Evolutionary conservation across 2,113 vertebrate species (phyloP), one percentile per base, ranked within the genome.

Genomic region (Girardinichthys multiradiatus): DNA sequence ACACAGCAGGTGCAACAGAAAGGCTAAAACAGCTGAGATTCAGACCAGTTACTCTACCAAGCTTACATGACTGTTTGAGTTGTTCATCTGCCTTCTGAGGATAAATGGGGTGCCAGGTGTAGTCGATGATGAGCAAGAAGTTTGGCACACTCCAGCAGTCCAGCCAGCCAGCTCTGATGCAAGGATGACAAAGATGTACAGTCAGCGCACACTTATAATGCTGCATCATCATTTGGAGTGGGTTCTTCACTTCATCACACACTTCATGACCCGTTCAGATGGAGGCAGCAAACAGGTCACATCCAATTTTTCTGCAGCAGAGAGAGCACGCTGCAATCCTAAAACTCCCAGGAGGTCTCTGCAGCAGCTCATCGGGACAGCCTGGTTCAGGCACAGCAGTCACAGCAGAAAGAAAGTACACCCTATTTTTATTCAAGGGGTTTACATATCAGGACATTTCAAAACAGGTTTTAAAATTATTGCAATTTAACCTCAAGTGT

Each of bases 71-170:
- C 63, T 98, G 98, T 73, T 98, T 99, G 21, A 98, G 91, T 80
- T 98, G 97, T 80, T 98, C 96, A 73, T 98, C 97, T 62, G 96
- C 96, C 90, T 97, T 99, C 88, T 99, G 97, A 45, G 97, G 98
- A 91, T 99, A 99, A 90, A 99, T 96, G 28, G 98, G 98, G 88
- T 99, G 98, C 98, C 98, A 99, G 0, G 96, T 96, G 85, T 99
- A 99, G 90, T 98, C 96, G 54, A 99, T 98, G 57, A 95, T 97
- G 80, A 99, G 96, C 89, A 95, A 68, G 86, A 99, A 95, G 81
- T 96, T 97, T 1, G 98, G 98, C 48, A 99, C 96, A 26, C 95
- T 97, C 97, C 98, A 99, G 92, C 98, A 99, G 76, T 99, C 97
- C 85, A 99, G 95, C 98, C 98, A 99, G 77, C 96, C 97, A 77